phyloP scores from a whole-genome alignment of 2,888 invertebrate species.

The Limenitis camilla region DNA sequence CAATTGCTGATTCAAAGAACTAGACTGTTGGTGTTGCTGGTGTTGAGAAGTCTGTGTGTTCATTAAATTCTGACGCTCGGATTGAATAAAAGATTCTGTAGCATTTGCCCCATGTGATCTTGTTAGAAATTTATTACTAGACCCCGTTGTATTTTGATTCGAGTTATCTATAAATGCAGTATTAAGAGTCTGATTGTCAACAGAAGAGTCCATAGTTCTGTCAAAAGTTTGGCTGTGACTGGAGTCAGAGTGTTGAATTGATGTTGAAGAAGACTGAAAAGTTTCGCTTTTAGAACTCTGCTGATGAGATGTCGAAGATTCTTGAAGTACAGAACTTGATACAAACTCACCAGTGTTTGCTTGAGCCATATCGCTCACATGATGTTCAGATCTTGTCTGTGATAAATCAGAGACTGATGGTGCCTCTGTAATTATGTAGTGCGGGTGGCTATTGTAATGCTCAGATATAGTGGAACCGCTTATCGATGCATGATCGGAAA shows the following conservation, averaged over 20 bases:
- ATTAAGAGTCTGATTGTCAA: constrained; percentile 55
- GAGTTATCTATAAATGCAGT: constrained; percentile 62
- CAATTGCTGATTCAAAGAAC: constrained; percentile 28
- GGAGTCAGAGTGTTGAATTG: constrained; percentile 56
- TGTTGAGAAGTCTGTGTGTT: constrained; percentile 35
- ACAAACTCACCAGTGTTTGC: constrained; percentile 61
- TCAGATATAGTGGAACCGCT: constrained; percentile 68
- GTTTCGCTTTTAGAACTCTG: constrained; percentile 61
- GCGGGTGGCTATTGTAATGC: constrained; percentile 68
- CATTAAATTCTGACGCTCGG: constrained; percentile 55
- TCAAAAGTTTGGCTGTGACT: constrained; percentile 58
- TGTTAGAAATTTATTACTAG: constrained; percentile 39
- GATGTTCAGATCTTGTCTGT: constrained; percentile 53
- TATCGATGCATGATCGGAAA: constrained; percentile 64
- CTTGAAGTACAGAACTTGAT: constrained; percentile 53
- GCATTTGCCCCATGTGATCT: constrained; percentile 56
- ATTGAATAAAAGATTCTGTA: constrained; percentile 57
- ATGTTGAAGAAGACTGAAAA: constrained; percentile 59
- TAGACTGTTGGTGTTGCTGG: constrained; percentile 28
- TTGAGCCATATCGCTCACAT: constrained; percentile 64
- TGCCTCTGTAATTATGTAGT: constrained; percentile 71
- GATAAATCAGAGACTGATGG: constrained; percentile 66
- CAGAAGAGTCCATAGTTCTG: constrained; percentile 51
- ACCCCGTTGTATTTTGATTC: constrained; percentile 35
- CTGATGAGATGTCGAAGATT: constrained; percentile 57